These are phyloP conservation scores for Ichneumon xanthorius DNA, from an alignment of 2,888 invertebrate species.

Conservation along the genomic window DNA sequence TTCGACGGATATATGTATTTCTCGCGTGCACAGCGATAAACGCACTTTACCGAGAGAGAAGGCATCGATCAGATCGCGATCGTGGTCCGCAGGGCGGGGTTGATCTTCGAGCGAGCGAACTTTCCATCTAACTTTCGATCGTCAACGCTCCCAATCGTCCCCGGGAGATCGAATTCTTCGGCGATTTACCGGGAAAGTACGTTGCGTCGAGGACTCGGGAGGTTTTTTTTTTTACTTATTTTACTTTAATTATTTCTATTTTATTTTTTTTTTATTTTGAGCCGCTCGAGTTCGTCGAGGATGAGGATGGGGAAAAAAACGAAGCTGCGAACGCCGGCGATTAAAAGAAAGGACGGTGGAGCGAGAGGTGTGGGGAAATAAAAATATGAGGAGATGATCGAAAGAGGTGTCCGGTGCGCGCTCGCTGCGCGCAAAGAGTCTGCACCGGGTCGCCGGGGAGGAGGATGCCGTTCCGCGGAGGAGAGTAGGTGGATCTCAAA, in stretches of 20 bases:
- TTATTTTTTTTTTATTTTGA: not conserved
- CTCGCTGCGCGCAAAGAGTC: slow-evolving; percentile 36
- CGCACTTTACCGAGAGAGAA: slow-evolving; percentile 46
- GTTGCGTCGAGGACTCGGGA: not conserved
- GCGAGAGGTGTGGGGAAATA: slow-evolving; percentile 41
- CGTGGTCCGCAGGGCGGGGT: slow-evolving; percentile 31
- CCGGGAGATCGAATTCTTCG: slow-evolving; percentile 35
- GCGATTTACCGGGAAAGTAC: slow-evolving; percentile 40
- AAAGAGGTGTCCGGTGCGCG: slow-evolving; percentile 53
- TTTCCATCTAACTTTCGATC: slow-evolving; percentile 49
- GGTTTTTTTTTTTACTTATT: not conserved
- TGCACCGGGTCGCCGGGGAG: slow-evolving; percentile 38
- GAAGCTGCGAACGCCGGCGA: not conserved
- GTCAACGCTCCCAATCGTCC: slow-evolving; percentile 48
- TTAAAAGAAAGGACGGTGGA: slow-evolving; percentile 29
- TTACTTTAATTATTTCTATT: not conserved
- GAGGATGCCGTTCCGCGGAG: slow-evolving; percentile 48
- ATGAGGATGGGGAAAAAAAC: not conserved
- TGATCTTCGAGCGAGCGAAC: slow-evolving; percentile 32
- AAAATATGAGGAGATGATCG: slow-evolving; percentile 49
- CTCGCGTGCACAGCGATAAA: slow-evolving; percentile 33
- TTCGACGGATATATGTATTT: slow-evolving; percentile 56
- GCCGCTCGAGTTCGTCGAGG: not conserved
- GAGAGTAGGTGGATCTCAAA: slow-evolving; percentile 78
- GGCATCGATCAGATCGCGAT: slow-evolving; percentile 27